phyloP scores from a whole-genome alignment of 2,797 vertebrate species.

The Channa striata region DNA sequence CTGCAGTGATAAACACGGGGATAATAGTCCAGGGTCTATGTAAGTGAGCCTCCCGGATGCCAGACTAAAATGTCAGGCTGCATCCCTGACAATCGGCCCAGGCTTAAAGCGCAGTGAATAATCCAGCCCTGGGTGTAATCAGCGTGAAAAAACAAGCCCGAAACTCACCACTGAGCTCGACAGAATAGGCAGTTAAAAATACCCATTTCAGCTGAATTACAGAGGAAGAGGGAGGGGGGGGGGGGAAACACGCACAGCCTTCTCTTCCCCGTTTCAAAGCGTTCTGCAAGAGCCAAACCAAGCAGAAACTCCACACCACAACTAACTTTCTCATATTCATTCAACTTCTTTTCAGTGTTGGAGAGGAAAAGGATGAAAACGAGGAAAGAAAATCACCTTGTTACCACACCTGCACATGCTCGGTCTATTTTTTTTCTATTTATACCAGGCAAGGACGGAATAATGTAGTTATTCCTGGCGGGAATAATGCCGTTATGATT shows the following conservation, averaged over 20 bases:
- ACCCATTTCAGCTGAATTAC: conserved; percentile 51
- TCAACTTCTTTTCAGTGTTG: conserved; percentile 26
- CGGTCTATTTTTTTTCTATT: conserved; percentile 5
- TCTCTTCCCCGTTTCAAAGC: conserved; percentile 23
- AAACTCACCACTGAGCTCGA: conserved; percentile 57
- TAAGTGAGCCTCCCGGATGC: conserved; percentile 63
- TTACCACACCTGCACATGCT: conserved; percentile 20
- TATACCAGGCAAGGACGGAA: neutral
- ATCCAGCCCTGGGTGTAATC: conserved; percentile 77
- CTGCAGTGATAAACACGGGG: conserved; percentile 69
- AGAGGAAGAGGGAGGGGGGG: too few species aligned
- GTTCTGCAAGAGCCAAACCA: conserved; percentile 37
- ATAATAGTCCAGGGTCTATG: conserved; percentile 71
- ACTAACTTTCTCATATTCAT: conserved; percentile 44
- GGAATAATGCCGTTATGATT: conserved; percentile 14
- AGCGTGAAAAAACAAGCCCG: conserved; percentile 75
- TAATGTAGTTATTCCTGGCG: conserved; percentile 17
- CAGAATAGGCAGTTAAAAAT: conserved; percentile 69
- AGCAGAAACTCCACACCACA: conserved; percentile 33
- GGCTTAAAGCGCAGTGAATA: conserved; percentile 69
- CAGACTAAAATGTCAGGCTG: conserved; percentile 74
- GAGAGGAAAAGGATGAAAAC: conserved; percentile 27
- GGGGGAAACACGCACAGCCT: conserved; percentile 1
- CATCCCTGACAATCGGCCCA: conserved; percentile 58
- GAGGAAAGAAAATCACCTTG: neutral